Evolutionary conservation across 2,888 invertebrate species (phyloP), one percentile per base, ranked within the genome.

Genomic region (Gryllus longicercus): DNA sequence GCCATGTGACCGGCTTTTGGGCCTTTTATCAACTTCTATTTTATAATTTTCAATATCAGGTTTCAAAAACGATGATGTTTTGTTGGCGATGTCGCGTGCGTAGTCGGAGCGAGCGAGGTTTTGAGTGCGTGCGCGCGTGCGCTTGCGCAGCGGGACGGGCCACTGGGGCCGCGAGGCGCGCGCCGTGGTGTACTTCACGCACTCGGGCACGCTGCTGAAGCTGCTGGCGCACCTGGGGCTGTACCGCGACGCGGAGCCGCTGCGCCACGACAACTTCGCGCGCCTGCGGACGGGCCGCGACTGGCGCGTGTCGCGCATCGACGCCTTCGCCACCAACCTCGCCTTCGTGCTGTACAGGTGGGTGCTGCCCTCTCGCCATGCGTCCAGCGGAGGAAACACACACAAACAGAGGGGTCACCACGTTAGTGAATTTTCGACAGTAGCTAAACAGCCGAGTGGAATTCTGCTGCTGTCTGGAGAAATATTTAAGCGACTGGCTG

Each of bases 141-240:
- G 38, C 38, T 14, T 75, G 21, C 21, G 14, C 75, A 25, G 21
- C 23, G 38, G 75, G n/a, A 21, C n/a, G 14, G 75, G 23, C 21
- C 23, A 16, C 8, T 78, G 12, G 75, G 38, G 38, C 21, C 14
- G n/a, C 16, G 21, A 86, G 2, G 84, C 88, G n/a, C 88, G 88
- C 83, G 90, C 91, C 50, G 90, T 91, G 50, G 91, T 93, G 83
- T 92, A 95, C 84, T 96, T 96, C 85, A 91, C 94, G 0, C 96
- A 96, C 87, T 95, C 95, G 1, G 96, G 96, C 4, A 92, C 95
- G 0, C 85, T 96, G 76, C 87, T 96, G 51, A 96, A 96, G 88
- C 86, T 95, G 79, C 85, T 95, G 77, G 90, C 94, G 0, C 91
- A 93, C 84, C 86, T 96, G 82, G 92, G 93, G 18, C 88, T 96